phyloP scores from a whole-genome alignment of 2,888 invertebrate genomes.

The Acanthoscelides obtectus region DNA sequence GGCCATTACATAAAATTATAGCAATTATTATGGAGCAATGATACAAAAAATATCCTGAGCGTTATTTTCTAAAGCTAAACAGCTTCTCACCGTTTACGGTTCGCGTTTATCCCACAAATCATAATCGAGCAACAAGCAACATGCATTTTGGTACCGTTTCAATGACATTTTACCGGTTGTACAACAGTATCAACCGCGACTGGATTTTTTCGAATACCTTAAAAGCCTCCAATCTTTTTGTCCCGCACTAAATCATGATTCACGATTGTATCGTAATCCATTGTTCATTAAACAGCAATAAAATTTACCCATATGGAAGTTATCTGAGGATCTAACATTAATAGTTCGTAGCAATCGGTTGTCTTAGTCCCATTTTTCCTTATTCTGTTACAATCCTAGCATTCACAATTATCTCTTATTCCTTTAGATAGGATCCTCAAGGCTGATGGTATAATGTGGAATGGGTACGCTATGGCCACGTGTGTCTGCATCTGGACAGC shows the following conservation, averaged over 20 bases:
- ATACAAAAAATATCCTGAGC: too few species aligned
- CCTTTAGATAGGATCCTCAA: neutral
- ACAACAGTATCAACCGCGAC: neutral
- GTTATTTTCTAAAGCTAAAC: too few species aligned
- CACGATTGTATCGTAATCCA: neutral
- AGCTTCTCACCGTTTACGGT: neutral
- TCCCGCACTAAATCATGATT: neutral
- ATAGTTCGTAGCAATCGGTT: neutral
- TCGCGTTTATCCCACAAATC: neutral
- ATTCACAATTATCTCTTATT: neutral
- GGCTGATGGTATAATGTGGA: neutral
- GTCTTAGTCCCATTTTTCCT: neutral
- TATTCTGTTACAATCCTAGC: neutral
- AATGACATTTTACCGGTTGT: neutral
- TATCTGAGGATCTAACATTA: neutral
- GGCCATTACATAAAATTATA: too few species aligned
- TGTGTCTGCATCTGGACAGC: neutral
- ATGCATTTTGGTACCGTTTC: neutral
- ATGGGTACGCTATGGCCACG: neutral
- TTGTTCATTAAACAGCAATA: neutral
- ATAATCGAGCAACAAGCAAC: neutral
- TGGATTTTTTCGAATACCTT: neutral
- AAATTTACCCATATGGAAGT: neutral
- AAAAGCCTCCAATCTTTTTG: neutral
- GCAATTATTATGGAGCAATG: too few species aligned